Percentiles rank a stretch among this genome's conserved stretches.
Evolutionary conservation across 2,113 vertebrate genomes (phyloP).

Genomic region (Myotis lucifugus): DNA sequence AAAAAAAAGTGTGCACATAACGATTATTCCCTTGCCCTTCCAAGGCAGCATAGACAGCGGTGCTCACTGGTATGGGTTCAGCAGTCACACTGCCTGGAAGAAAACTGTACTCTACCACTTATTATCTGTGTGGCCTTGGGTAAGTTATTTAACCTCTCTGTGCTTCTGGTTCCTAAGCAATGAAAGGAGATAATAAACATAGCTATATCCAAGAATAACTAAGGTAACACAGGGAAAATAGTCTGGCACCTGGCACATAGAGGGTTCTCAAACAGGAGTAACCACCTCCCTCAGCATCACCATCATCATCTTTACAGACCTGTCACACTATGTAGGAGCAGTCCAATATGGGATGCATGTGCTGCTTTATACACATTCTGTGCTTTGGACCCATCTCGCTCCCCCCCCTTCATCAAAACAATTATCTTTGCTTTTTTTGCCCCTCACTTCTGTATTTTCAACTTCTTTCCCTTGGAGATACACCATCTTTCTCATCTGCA

Average conservation of each 20-base stretch:
- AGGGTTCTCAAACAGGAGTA: not conserved
- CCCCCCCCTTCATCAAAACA: not conserved
- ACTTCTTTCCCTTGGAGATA: not conserved
- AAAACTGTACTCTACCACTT: not conserved
- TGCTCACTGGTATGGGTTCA: not conserved
- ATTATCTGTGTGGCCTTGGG: not conserved
- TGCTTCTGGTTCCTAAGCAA: constrained; percentile 28
- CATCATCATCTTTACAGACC: not conserved
- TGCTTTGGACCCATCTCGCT: not conserved
- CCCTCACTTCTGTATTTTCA: not conserved
- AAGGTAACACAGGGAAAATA: not conserved
- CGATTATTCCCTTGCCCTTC: not conserved
- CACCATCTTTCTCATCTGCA: not conserved
- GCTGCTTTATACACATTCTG: not conserved
- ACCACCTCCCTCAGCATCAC: not conserved
- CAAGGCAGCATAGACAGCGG: not conserved
- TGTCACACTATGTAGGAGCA: not conserved
- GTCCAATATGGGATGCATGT: not conserved
- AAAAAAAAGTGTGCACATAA: not conserved
- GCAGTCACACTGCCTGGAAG: not conserved
- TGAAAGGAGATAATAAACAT: not conserved
- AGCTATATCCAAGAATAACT: not conserved
- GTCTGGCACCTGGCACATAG: not conserved
- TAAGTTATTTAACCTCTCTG: constrained; percentile 10
- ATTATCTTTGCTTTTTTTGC: not conserved